Evolutionary conservation across 2,888 invertebrate species (phyloP).

Genomic region (Spisula solida): DNA sequence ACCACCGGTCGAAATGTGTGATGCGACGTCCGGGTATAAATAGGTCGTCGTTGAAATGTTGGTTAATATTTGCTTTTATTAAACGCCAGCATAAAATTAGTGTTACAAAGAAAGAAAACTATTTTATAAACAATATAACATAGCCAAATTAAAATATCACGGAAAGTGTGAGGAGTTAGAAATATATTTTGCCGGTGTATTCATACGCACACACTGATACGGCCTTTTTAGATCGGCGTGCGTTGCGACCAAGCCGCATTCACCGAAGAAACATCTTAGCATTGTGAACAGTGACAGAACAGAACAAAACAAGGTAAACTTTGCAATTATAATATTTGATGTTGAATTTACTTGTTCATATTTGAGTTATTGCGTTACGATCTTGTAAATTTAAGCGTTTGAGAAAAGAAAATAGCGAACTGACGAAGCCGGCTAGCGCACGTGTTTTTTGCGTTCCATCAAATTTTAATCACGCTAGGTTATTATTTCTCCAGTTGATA

Average conservation of each 20-base stretch:
- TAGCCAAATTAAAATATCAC: not conserved
- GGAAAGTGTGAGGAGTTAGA: not conserved
- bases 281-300: not conserved
- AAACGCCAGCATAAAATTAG: too few species aligned
- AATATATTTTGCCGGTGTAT: constrained; percentile 28
- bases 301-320: constrained; percentile 32
- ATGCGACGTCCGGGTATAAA: constrained; percentile 40
- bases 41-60: not conserved
- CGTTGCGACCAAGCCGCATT: constrained; percentile 33
- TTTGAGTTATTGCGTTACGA: not conserved
- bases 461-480: too few species aligned
- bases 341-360: not conserved
- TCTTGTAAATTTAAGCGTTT: not conserved
- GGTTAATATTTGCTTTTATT: not conserved
- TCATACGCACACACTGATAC: constrained; percentile 35
- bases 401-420: not conserved
- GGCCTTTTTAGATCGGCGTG: constrained; percentile 53
- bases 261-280: not conserved
- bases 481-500: too few species aligned
- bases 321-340: not conserved
- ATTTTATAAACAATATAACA: not conserved
- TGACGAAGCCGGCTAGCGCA: not conserved
- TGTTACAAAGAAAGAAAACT: not conserved
- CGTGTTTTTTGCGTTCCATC: not conserved
- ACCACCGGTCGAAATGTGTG: constrained; percentile 21